Conservation (phyloP, 2,797 vertebrate genomes). For the Pantherophis alleghaniensis region DNA sequence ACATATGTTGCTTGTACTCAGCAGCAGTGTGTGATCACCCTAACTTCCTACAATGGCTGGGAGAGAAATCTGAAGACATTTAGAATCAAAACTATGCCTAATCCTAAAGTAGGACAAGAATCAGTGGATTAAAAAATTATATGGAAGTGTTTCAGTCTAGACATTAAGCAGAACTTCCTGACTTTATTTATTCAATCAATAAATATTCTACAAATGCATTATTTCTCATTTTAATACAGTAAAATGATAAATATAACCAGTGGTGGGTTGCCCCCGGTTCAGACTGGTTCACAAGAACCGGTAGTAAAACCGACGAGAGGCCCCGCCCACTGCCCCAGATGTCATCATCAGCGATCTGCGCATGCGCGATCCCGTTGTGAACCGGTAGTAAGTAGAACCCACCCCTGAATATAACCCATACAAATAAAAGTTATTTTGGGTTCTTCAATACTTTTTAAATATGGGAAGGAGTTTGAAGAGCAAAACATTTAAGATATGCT, state of each 20-base stretch:
- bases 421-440: neutral
- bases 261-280: too few relatives aligned
- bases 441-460: neutral
- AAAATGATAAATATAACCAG: neutral
- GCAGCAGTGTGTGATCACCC: neutral
- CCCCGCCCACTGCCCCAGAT: too few relatives aligned
- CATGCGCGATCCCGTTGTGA: too few relatives aligned
- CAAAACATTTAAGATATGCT: neutral
- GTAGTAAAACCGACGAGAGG: too few relatives aligned
- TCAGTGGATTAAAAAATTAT: neutral
- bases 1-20: neutral
- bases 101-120: neutral
- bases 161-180: neutral
- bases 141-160: neutral
- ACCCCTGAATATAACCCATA: neutral
- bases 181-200: neutral
- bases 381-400: too few relatives aligned
- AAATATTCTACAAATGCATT: neutral
- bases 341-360: too few relatives aligned
- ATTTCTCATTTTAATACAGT: neutral
- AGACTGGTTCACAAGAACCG: too few relatives aligned
- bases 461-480: neutral
- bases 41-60: neutral
- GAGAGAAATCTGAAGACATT: neutral
- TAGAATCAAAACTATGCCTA: neutral